Percentiles rank a stretch among this genome's conserved stretches.
These are phyloP conservation scores for Silurus glanis DNA, from an alignment of 2,113 vertebrate species.

Conservation along the genomic window DNA sequence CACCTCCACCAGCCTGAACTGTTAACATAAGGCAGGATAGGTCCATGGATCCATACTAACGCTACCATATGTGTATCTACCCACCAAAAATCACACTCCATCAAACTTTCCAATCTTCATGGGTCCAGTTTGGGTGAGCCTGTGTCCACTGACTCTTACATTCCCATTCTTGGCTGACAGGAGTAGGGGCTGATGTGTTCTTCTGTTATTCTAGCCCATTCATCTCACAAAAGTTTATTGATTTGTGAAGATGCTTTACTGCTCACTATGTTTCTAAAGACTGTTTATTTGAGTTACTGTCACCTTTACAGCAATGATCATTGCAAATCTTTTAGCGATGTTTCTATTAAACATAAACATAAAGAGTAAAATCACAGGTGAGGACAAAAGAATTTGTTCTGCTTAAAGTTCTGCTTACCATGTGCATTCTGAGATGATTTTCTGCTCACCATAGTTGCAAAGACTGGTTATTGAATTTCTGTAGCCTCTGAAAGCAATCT, in stretches of 20 bases:
- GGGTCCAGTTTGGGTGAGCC: too few species aligned
- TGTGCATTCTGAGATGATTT: neutral
- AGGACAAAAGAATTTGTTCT: too few species aligned
- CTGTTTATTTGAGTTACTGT: neutral
- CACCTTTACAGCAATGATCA: neutral
- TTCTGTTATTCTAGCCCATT: neutral
- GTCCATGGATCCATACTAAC: neutral
- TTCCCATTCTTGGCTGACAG: neutral
- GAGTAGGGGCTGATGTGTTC: too few species aligned
- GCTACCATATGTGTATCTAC: too few species aligned
- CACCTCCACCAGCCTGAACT: neutral
- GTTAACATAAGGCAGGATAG: neutral
- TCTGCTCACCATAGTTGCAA: neutral
- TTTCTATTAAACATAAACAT: too few species aligned
- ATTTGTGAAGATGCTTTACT: neutral
- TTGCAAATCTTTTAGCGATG: too few species aligned
- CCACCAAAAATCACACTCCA: neutral
- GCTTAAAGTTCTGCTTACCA: too few species aligned
- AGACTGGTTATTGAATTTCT: neutral
- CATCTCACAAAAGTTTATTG: neutral
- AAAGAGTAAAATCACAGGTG: too few species aligned
- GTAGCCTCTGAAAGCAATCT: neutral
- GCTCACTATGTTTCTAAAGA: neutral
- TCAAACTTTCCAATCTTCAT: neutral
- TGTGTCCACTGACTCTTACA: neutral